A percentile compares a stretch with the other conserved stretches of the same genome.
These are phyloP conservation scores for Manis javanica DNA, from an alignment of 2,797 vertebrate species.

Conservation along the genomic window DNA sequence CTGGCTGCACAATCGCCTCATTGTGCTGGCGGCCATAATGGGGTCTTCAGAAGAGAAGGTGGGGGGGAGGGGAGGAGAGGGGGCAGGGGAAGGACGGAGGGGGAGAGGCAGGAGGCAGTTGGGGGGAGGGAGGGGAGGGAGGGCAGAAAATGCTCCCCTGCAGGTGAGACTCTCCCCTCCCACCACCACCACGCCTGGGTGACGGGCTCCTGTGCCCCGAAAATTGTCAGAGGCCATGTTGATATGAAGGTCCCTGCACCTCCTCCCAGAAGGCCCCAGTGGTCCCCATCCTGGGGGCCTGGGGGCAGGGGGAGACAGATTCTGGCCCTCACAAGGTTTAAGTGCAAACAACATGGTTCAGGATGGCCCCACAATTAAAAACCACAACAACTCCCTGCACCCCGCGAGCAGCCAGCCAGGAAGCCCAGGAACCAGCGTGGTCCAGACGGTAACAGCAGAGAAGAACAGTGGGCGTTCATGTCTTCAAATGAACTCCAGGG, in stretches of 20 bases:
- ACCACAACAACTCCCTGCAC: background rate
- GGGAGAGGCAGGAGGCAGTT: no score
- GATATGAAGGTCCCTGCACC: background rate
- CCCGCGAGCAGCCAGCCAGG: background rate
- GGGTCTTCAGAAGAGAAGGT: background rate
- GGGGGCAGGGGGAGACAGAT: fast-evolving
- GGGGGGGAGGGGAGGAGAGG: fast-evolving
- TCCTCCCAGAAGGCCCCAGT: background rate
- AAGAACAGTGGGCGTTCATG: fast-evolving
- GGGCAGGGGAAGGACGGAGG: background rate
- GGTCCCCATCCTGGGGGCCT: background rate
- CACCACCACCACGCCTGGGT: fast-evolving
- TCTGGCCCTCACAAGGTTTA: fast-evolving
- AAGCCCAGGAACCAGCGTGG: background rate
- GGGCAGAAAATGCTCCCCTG: no score
- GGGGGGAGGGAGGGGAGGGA: fast-evolving
- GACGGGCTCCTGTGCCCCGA: background rate
- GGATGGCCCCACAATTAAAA: fast-evolving
- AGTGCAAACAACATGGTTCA: fast-evolving
- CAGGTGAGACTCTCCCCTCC: no score
- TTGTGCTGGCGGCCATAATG: conserved; percentile 56
- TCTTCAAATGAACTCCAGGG: background rate
- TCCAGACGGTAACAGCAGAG: background rate
- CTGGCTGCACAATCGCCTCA: conserved; percentile 55
- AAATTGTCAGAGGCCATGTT: background rate